Conservation (phyloP, 2,888 invertebrate species). For the Stratiomys singularior region DNA sequence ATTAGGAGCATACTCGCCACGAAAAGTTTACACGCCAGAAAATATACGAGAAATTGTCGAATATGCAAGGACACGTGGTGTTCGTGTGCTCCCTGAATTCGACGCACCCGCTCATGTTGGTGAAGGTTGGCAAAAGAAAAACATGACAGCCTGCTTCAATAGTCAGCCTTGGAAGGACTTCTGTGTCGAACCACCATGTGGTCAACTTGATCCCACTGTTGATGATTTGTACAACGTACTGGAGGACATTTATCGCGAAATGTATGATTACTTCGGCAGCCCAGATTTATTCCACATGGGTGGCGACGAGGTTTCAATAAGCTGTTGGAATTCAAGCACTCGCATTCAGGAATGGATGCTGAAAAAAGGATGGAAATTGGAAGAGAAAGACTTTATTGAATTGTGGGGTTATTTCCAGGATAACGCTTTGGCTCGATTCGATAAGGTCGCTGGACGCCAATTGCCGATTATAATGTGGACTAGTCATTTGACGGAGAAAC, state of each 20-base stretch:
- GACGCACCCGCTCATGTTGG: conserved; percentile 93
- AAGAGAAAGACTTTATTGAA: conserved; percentile 71
- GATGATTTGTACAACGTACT: conserved; percentile 75
- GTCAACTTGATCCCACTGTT: conserved; percentile 81
- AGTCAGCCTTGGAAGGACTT: conserved; percentile 78
- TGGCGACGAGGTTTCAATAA: conserved; percentile 77
- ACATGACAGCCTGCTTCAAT: conserved; percentile 75
- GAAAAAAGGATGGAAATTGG: conserved; percentile 71
- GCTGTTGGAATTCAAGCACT: conserved; percentile 81
- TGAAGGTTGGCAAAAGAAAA: conserved; percentile 83
- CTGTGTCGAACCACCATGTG: conserved; percentile 87
- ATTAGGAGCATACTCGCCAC: conserved; percentile 82
- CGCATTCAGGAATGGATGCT: conserved; percentile 77
- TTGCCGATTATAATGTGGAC: conserved; percentile 83
- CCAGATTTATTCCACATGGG: conserved; percentile 90
- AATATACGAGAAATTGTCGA: conserved; percentile 71
- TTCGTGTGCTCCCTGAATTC: conserved; percentile 90
- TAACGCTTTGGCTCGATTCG: conserved; percentile 60
- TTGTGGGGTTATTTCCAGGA: conserved; percentile 81
- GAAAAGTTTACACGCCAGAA: conserved; percentile 72
- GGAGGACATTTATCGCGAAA: conserved; percentile 79
- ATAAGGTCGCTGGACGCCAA: conserved; percentile 65
- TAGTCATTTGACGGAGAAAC: conserved; percentile 77
- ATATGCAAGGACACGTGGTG: conserved; percentile 78
- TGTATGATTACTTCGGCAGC: conserved; percentile 67